Conservation (phyloP, 2,113 vertebrate genomes). For the Sisor rabdophorus region DNA sequence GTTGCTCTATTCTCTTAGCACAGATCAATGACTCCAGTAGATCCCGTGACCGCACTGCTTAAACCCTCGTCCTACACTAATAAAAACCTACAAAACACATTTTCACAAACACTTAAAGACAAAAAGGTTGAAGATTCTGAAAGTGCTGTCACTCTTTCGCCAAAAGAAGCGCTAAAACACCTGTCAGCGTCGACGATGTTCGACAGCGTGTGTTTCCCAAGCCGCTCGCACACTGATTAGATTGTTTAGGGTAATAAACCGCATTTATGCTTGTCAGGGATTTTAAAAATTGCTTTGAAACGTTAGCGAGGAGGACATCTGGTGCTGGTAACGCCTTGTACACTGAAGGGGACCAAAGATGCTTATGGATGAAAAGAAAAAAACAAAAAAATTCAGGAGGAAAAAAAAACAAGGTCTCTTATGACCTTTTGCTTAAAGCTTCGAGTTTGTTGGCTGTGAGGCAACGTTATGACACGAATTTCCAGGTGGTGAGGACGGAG, state of each 20-base stretch:
- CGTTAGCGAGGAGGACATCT: conserved; percentile 43
- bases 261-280: not conserved
- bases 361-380: not conserved
- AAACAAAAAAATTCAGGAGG: not conserved
- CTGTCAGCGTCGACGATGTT: conserved; percentile 44
- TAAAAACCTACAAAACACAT: conserved; percentile 1
- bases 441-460: conserved; percentile 59
- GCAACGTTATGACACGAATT: conserved; percentile 60
- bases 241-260: conserved; percentile 15
- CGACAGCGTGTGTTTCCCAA: conserved; percentile 40
- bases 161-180: conserved; percentile 19
- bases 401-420: conserved; percentile 10
- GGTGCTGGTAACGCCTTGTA: conserved; percentile 45
- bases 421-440: conserved; percentile 60
- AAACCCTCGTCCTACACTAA: not conserved
- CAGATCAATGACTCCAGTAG: conserved; percentile 18
- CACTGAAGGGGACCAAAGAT: conserved; percentile 33
- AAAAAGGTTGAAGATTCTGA: conserved; percentile 2
- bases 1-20: conserved; percentile 50
- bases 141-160: conserved; percentile 16
- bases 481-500: conserved; percentile 51
- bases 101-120: conserved; percentile 10
- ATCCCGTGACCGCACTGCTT: conserved; percentile 7
- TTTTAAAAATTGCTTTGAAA: conserved; percentile 25
- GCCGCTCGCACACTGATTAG: conserved; percentile 22